These are phyloP conservation scores for Danio tinwini DNA, from an alignment of 2,797 vertebrate species.

Conservation along the genomic window DNA sequence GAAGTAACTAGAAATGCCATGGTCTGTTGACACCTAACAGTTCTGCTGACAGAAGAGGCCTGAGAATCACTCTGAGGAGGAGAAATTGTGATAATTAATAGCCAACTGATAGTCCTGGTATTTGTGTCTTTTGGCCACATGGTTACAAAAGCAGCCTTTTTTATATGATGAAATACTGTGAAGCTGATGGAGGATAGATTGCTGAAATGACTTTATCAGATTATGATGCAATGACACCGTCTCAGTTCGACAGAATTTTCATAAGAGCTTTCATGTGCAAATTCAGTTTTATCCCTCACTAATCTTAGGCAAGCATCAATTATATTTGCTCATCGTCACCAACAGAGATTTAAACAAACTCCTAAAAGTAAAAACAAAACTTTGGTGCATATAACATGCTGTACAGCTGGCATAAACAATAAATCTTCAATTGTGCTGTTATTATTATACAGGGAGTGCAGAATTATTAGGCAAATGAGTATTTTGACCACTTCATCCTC, in stretches of 20 bases:
- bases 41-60: slow-evolving; percentile 1
- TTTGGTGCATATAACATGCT: not conserved
- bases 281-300: not conserved
- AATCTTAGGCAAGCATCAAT: not conserved
- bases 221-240: slow-evolving; percentile 6
- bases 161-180: slow-evolving; percentile 56
- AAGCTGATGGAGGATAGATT: slow-evolving; percentile 18
- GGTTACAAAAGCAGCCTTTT: slow-evolving; percentile 72
- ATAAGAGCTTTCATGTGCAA: slow-evolving; percentile 1
- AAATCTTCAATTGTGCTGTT: not conserved
- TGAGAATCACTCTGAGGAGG: not conserved
- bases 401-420: not conserved
- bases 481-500: no score
- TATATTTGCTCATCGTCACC: not conserved
- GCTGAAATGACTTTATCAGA: not conserved
- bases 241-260: slow-evolving; percentile 1
- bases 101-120: slow-evolving; percentile 25
- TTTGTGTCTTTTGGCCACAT: slow-evolving; percentile 56
- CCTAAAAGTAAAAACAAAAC: not conserved
- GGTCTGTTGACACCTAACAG: slow-evolving; percentile 25
- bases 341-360: slow-evolving; percentile 1
- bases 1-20: slow-evolving; percentile 7
- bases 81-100: not conserved
- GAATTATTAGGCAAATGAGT: no score
- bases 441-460: no score